Percentiles rank a stretch among this genome's conserved stretches.
Evolutionary conservation across 2,113 vertebrate species (phyloP).

Genomic region (Alces alces): DNA sequence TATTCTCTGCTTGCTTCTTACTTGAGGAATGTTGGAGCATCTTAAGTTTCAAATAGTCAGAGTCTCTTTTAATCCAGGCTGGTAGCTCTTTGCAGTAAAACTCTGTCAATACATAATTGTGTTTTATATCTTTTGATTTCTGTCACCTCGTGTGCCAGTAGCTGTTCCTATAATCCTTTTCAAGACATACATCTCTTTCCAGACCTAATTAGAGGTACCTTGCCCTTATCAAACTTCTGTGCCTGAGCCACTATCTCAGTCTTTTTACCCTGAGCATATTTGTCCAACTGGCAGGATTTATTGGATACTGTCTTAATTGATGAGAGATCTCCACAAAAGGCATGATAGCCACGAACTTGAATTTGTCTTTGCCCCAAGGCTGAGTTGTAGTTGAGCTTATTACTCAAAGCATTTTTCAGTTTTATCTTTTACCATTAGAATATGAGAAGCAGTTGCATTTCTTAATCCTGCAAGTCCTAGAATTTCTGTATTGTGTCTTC

Average conservation of each 20-base stretch:
- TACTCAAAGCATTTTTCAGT: not conserved
- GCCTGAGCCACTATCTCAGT: not conserved
- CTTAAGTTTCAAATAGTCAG: slow-evolving; percentile 27
- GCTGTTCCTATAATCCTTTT: slow-evolving; percentile 1
- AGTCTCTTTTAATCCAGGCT: slow-evolving; percentile 23
- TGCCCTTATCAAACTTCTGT: not conserved
- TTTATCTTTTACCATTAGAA: slow-evolving; percentile 41
- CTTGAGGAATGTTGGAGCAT: not conserved
- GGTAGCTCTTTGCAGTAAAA: not conserved
- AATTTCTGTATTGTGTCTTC: slow-evolving; percentile 27
- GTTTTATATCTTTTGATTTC: slow-evolving; percentile 43
- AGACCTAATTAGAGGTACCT: slow-evolving; percentile 8
- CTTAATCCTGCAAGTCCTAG: slow-evolving; percentile 2
- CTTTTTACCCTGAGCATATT: not conserved
- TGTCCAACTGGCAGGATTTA: slow-evolving; percentile 40
- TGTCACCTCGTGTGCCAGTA: not conserved
- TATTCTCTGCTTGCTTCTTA: not conserved
- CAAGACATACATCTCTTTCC: slow-evolving; percentile 18
- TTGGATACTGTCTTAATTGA: not conserved
- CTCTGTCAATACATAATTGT: slow-evolving; percentile 7
- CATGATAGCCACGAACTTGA: not conserved
- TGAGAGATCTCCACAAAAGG: not conserved
- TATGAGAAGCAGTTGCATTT: slow-evolving; percentile 19
- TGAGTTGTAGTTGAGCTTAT: slow-evolving; percentile 15
- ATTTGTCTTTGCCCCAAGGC: slow-evolving; percentile 17